Conservation (phyloP, 2,888 invertebrate species). For the Folsomia manolachei region DNA sequence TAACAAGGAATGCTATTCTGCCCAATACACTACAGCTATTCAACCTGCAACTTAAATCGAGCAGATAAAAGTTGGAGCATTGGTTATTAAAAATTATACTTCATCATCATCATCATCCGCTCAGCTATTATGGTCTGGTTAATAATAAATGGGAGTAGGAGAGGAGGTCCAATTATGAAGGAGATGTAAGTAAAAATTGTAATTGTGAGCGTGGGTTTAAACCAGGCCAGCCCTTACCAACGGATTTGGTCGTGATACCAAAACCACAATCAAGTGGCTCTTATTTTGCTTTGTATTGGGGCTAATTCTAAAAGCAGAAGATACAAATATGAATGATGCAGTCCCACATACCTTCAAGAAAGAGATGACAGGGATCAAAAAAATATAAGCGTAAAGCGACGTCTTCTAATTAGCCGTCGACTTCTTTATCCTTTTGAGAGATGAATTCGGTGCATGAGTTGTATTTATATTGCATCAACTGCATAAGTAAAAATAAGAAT, state of each 20-base stretch:
- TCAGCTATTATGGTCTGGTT: neutral
- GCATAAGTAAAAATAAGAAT: too few species aligned
- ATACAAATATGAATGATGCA: neutral
- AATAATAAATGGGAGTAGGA: slow-evolving; percentile 4
- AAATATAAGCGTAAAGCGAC: neutral
- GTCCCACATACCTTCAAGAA: neutral
- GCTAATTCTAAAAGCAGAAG: neutral
- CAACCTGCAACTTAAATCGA: neutral
- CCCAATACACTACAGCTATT: neutral
- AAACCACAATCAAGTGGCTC: neutral
- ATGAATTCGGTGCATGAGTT: neutral
- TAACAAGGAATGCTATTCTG: too few species aligned
- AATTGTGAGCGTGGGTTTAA: slow-evolving; percentile 17
- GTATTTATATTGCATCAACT: too few species aligned
- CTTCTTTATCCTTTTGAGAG: neutral
- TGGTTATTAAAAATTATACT: slow-evolving; percentile 8
- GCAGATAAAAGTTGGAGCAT: neutral
- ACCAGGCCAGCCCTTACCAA: slow-evolving; percentile 13
- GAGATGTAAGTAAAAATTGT: neutral
- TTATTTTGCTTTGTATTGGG: neutral
- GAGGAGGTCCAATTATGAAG: slow-evolving; percentile 16
- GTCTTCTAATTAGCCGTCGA: neutral
- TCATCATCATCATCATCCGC: neutral
- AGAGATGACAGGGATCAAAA: neutral
- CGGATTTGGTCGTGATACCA: slow-evolving; percentile 4